phyloP scores from a whole-genome alignment of 2,797 vertebrate species.

The Falco naumanni region DNA sequence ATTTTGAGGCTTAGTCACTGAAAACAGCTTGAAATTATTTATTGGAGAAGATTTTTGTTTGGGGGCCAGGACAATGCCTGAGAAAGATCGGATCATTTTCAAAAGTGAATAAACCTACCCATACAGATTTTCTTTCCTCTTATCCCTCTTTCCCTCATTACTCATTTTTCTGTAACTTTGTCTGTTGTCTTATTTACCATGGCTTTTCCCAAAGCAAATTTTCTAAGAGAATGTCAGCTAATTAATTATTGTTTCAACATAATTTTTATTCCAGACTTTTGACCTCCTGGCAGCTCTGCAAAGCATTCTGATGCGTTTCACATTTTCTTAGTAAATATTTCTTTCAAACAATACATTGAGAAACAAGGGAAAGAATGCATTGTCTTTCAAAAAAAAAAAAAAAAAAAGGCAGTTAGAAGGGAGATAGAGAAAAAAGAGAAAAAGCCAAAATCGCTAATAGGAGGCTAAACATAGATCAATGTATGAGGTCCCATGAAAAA shows the following conservation, averaged over 20 bases:
- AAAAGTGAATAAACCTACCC: conserved; percentile 40
- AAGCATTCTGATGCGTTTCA: conserved; percentile 46
- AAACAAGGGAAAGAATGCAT: background rate
- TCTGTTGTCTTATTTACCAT: conserved; percentile 46
- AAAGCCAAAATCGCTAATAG: background rate
- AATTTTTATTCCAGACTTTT: conserved; percentile 63
- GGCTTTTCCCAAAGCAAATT: conserved; percentile 66
- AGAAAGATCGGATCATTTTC: conserved; percentile 51
- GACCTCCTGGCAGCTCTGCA: conserved; percentile 62
- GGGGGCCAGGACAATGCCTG: conserved; percentile 32
- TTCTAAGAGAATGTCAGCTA: conserved; percentile 62
- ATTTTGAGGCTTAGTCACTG: conserved; percentile 65
- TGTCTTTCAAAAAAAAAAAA: background rate
- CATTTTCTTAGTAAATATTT: conserved; percentile 58
- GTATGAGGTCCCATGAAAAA: background rate
- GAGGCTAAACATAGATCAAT: background rate
- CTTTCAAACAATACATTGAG: conserved; percentile 54
- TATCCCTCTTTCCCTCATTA: conserved; percentile 41
- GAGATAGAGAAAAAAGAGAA: background rate
- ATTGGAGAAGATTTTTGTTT: conserved; percentile 50
- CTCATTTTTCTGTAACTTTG: conserved; percentile 47
- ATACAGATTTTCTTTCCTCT: conserved; percentile 11
- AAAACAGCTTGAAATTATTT: conserved; percentile 71
- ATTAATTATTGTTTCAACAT: conserved; percentile 76
- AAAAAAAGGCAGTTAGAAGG: background rate